phyloP scores from a whole-genome alignment of 1,140 invertebrate genomes.

The Drosophila serrata region DNA sequence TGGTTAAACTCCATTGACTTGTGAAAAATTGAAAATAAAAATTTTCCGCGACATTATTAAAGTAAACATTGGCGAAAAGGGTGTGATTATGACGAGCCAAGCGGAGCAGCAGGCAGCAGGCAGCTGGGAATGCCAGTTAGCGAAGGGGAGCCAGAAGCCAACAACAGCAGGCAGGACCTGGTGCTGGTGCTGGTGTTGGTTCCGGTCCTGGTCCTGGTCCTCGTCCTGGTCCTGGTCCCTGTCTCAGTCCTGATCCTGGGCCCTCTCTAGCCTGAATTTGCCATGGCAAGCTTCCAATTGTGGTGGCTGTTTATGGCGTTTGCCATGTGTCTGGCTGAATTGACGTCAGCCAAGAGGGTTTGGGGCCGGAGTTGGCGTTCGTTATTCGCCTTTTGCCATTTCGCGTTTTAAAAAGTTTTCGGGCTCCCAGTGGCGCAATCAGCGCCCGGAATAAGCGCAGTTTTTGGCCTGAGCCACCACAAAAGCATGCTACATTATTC shows the following conservation, averaged over 20 bases:
- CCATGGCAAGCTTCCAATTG: constrained; percentile 80
- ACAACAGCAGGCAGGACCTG: constrained; percentile 1
- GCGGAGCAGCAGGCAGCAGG: constrained; percentile 15
- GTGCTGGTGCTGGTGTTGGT: too few species aligned
- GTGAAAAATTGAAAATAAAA: constrained; percentile 82
- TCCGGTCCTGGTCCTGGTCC: not conserved
- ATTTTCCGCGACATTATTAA: constrained; percentile 83
- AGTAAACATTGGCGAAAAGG: constrained; percentile 82
- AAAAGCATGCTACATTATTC: constrained; percentile 79
- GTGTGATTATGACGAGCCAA: constrained; percentile 82
- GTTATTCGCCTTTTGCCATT: constrained; percentile 56
- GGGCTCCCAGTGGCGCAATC: constrained; percentile 77
- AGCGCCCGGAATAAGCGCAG: constrained; percentile 66
- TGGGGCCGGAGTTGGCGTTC: constrained; percentile 2
- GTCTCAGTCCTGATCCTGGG: not conserved
- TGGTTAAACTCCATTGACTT: constrained; percentile 80
- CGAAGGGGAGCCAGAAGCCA: not conserved
- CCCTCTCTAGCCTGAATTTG: constrained; percentile 31
- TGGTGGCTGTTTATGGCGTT: constrained; percentile 81
- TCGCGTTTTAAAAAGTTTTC: constrained; percentile 74
- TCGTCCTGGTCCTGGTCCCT: not conserved
- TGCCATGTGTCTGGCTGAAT: constrained; percentile 78
- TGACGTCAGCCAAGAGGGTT: constrained; percentile 57
- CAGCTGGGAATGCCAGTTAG: constrained; percentile 28
- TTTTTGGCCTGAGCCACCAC: constrained; percentile 58